Conservation (phyloP, 2,888 invertebrate species). For the Biston betularia region DNA sequence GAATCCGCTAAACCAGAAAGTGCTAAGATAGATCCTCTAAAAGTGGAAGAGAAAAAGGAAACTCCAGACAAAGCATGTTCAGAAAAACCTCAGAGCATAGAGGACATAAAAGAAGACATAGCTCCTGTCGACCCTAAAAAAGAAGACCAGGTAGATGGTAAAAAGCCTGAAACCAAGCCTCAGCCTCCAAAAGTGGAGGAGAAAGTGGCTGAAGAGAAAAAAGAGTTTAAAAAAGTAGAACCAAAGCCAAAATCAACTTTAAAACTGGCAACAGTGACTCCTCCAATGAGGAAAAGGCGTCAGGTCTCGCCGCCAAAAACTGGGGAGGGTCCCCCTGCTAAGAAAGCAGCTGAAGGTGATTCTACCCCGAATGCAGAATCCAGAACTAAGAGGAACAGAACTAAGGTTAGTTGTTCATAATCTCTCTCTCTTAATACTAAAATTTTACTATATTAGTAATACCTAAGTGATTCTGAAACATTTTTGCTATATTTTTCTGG, state of each 20-base stretch:
- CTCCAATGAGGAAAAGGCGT: conserved; percentile 84
- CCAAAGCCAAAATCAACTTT: conserved; percentile 79
- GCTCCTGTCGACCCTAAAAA: conserved; percentile 50
- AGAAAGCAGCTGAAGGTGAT: conserved; percentile 71
- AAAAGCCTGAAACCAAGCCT: conserved; percentile 39
- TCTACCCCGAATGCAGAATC: conserved; percentile 72
- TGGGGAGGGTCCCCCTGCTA: conserved; percentile 68
- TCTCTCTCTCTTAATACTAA: no score
- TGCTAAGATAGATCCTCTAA: conserved; percentile 46
- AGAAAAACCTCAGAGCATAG: conserved; percentile 46
- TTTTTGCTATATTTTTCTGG: no score
- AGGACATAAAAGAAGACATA: conserved; percentile 58
- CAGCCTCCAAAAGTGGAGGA: conserved; percentile 64
- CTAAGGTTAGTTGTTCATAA: conserved; percentile 65
- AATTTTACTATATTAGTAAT: no score
- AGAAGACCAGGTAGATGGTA: conserved; percentile 38
- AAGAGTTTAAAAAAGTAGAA: conserved; percentile 68
- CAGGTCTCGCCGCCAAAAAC: conserved; percentile 76
- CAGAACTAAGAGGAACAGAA: conserved; percentile 77
- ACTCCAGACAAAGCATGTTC: conserved; percentile 52
- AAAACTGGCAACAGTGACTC: conserved; percentile 85
- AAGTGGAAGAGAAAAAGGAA: conserved; percentile 65
- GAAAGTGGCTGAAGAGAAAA: conserved; percentile 63
- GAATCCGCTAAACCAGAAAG: conserved; percentile 61
- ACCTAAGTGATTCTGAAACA: no score